Percentiles rank a stretch among this genome's conserved stretches.
phyloP scores from a whole-genome alignment of 2,888 invertebrate genomes.

The Tinea pellionella region DNA sequence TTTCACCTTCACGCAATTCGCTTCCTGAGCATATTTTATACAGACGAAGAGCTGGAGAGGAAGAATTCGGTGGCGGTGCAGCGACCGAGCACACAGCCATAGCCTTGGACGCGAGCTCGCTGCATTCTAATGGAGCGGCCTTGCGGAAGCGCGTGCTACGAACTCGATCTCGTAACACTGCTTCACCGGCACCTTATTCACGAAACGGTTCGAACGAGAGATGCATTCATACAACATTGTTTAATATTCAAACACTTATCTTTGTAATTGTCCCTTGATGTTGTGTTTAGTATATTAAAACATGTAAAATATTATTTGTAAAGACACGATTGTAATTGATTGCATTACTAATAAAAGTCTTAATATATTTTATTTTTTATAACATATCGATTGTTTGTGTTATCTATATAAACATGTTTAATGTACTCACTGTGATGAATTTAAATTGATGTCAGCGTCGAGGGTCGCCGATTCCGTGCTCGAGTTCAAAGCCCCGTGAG shows the following conservation, averaged over 20 bases:
- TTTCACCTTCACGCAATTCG: slow-evolving; percentile 54
- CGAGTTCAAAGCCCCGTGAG: slow-evolving; percentile 38
- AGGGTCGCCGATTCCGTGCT: slow-evolving; percentile 40
- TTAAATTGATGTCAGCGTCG: slow-evolving; percentile 58
- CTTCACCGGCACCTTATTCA: slow-evolving; percentile 32
- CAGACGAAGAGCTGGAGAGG: slow-evolving; percentile 31
- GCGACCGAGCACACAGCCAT: slow-evolving; percentile 54
- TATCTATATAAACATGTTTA: no score
- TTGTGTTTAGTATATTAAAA: background rate
- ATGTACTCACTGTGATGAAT: slow-evolving; percentile 59
- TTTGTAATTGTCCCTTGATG: background rate
- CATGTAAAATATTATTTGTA: background rate
- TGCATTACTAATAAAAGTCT: no score
- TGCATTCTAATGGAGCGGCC: slow-evolving; percentile 66
- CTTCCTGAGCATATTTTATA: slow-evolving; percentile 42
- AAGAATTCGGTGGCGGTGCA: slow-evolving; percentile 55
- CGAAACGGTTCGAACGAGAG: slow-evolving; percentile 21
- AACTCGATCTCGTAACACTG: slow-evolving; percentile 51
- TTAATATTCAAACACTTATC: background rate
- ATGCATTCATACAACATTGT: background rate
- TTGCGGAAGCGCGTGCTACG: slow-evolving; percentile 63
- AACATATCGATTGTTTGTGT: no score
- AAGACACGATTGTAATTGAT: background rate
- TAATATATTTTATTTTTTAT: no score
- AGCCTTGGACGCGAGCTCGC: slow-evolving; percentile 66